Conservation (phyloP, 2,113 vertebrate species). For the Cochlearius cochlearius region DNA sequence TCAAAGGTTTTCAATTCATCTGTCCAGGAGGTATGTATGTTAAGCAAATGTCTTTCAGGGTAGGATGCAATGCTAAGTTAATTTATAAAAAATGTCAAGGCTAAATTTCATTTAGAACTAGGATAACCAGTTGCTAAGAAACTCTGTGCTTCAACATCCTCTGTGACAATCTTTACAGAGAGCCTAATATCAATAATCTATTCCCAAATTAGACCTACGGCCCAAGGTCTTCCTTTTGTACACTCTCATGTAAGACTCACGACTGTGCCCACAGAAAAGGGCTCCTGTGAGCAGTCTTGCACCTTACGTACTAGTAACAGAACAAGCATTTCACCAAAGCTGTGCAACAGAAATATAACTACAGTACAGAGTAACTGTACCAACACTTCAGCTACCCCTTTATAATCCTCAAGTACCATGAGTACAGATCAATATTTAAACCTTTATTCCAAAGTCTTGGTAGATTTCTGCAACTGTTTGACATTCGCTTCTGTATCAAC, state of each 20-base stretch:
- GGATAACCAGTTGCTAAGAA: background rate
- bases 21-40: background rate
- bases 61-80: background rate
- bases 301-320: background rate
- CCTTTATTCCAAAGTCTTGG: background rate
- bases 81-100: background rate
- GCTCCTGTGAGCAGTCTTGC: background rate
- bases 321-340: background rate
- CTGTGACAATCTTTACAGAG: background rate
- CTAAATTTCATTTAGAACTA: background rate
- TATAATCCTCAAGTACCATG: background rate
- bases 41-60: background rate
- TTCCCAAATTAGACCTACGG: background rate
- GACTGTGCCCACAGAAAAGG: background rate
- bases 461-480: background rate
- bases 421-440: background rate
- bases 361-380: background rate
- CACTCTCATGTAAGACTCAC: background rate
- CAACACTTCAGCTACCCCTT: background rate
- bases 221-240: background rate
- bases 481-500: background rate
- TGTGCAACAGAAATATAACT: background rate
- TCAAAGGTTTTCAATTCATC: background rate
- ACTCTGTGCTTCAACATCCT: background rate
- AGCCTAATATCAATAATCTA: background rate